Conservation (phyloP, 1,140 invertebrate species). For the Subanguina moxae region DNA sequence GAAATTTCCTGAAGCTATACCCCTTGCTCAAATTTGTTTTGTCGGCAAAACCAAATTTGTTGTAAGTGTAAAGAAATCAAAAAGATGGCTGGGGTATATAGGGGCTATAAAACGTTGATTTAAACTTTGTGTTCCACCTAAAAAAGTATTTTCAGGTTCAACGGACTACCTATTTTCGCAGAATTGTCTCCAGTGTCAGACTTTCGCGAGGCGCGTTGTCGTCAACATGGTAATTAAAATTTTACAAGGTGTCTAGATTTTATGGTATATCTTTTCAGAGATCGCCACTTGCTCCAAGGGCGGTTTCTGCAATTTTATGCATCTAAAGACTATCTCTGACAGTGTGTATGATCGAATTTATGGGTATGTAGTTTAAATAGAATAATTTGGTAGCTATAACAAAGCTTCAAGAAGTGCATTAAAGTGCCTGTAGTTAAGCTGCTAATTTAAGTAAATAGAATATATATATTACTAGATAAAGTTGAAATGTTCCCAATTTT, state of each 20-base stretch:
- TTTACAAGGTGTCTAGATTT: neutral
- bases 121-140: too few relatives aligned
- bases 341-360: slow-evolving; percentile 46
- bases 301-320: slow-evolving; percentile 99
- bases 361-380: too few relatives aligned
- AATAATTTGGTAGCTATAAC: too few relatives aligned
- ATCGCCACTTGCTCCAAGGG: slow-evolving; percentile 84
- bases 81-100: neutral
- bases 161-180: slow-evolving; percentile 89
- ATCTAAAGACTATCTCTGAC: slow-evolving; percentile 82
- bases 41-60: too few relatives aligned
- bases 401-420: neutral
- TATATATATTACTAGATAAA: slow-evolving; percentile 12
- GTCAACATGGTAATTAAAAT: slow-evolving; percentile 92
- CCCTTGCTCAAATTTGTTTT: too few relatives aligned
- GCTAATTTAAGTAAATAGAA: neutral
- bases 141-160: slow-evolving; percentile 66
- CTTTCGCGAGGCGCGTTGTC: slow-evolving; percentile 96
- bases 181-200: slow-evolving; percentile 97
- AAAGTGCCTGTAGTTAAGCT: neutral
- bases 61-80: too few relatives aligned
- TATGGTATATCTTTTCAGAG: neutral
- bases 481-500: slow-evolving; percentile 5
- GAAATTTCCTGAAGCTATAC: too few relatives aligned
- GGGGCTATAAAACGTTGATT: neutral